These are phyloP conservation scores for Spinus olivaceus DNA, from an alignment of 2,797 vertebrate species.

Conservation along the genomic window DNA sequence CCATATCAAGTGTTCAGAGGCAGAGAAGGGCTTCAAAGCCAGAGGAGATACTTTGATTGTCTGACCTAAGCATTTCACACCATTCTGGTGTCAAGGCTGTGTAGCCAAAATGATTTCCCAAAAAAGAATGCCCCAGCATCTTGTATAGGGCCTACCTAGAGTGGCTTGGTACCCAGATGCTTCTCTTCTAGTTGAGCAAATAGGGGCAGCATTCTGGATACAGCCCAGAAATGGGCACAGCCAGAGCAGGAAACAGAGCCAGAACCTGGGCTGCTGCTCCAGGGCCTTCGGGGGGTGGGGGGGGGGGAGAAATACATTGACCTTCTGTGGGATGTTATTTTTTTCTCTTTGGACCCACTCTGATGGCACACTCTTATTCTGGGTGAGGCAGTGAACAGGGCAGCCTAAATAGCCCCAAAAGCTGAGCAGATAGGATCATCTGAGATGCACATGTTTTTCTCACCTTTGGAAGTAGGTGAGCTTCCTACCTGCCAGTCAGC, in stretches of 20 bases:
- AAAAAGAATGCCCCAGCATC: not conserved
- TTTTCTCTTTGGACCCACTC: not conserved
- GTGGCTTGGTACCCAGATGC: not conserved
- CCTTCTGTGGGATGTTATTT: not conserved
- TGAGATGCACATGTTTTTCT: not conserved
- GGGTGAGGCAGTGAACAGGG: not conserved
- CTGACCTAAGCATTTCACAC: not conserved
- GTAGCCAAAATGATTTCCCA: not conserved
- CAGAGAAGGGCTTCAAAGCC: not conserved
- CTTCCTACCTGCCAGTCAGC: not conserved
- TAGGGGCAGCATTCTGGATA: not conserved
- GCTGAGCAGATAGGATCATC: not conserved
- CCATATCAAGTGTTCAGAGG: not conserved
- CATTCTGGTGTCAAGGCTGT: not conserved
- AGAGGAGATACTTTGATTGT: not conserved
- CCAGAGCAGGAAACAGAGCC: not conserved
- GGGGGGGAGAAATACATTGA: not conserved
- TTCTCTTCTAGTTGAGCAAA: not conserved
- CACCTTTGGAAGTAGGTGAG: not conserved
- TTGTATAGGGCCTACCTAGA: not conserved
- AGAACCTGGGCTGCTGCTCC: not conserved
- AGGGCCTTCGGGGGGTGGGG: not conserved
- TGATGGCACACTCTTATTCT: not conserved
- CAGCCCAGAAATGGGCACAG: not conserved
- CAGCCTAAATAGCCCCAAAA: not conserved